Conservation (phyloP, 1,140 invertebrate genomes). For the Lepidostoma basale region DNA sequence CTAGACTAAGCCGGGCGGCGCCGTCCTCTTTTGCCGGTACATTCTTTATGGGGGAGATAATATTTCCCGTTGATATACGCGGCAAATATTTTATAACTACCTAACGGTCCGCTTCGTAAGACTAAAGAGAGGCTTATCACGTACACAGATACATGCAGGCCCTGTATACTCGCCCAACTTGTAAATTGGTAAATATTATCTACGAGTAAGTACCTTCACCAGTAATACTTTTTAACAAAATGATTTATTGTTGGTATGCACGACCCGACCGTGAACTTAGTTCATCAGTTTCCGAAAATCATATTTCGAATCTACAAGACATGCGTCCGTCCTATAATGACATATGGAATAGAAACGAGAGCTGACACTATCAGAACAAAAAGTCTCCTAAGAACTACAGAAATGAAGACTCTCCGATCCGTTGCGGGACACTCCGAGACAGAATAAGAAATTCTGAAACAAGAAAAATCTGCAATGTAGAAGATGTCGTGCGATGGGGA, state of each 20-base stretch:
- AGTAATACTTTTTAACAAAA: background rate
- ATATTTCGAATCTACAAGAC: too few species aligned
- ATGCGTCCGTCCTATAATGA: too few species aligned
- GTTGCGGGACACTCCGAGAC: too few species aligned
- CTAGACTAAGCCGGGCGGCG: background rate
- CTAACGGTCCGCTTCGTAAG: conserved; percentile 27
- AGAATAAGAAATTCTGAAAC: too few species aligned
- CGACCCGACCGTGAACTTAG: too few species aligned
- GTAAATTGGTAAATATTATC: conserved; percentile 23
- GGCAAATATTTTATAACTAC: conserved; percentile 43
- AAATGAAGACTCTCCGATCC: too few species aligned
- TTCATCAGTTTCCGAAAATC: too few species aligned
- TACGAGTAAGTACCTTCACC: background rate
- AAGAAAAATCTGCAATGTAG: too few species aligned
- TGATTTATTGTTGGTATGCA: background rate
- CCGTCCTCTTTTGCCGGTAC: conserved; percentile 15
- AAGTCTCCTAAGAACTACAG: too few species aligned
- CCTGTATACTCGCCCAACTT: background rate
- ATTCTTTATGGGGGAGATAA: conserved; percentile 42
- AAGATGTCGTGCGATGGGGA: too few species aligned
- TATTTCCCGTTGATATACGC: conserved; percentile 42
- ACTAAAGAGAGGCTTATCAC: conserved; percentile 25
- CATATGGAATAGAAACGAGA: too few species aligned
- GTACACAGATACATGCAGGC: background rate
- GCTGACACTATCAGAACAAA: too few species aligned